phyloP scores from a whole-genome alignment of 1,140 invertebrate species.

The Pantala flavescens region DNA sequence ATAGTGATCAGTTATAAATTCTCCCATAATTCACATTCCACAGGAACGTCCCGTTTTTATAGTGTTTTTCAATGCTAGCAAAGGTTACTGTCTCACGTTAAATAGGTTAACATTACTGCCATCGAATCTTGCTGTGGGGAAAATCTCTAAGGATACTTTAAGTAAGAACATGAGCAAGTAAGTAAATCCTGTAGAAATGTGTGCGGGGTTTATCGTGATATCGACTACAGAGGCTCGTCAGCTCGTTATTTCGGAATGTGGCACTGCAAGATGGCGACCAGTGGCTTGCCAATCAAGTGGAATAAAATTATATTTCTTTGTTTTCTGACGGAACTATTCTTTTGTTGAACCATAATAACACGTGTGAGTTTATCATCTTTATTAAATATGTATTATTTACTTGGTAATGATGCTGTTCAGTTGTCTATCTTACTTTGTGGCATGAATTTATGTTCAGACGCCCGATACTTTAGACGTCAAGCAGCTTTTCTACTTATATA shows the following conservation, averaged over 20 bases:
- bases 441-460: too few species aligned
- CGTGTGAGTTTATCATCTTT: background rate
- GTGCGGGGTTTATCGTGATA: background rate
- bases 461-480: too few species aligned
- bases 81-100: background rate
- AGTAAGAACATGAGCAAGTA: background rate
- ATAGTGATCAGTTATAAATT: background rate
- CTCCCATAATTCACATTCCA: conserved; percentile 5
- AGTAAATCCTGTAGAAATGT: background rate
- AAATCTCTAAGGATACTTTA: background rate
- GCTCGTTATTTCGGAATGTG: conserved; percentile 35
- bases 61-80: background rate
- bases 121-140: background rate
- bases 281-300: conserved; percentile 46
- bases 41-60: background rate
- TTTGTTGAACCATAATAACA: background rate
- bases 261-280: conserved; percentile 50
- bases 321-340: conserved; percentile 29
- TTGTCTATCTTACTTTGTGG: too few species aligned
- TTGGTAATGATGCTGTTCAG: too few species aligned
- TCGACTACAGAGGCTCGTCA: background rate
- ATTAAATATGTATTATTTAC: too few species aligned
- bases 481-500: too few species aligned
- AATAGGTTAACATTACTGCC: background rate
- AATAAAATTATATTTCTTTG: conserved; percentile 44